Base-by-base conservation (phyloP, 1,140 invertebrate genomes). In the Lithobius niger region DNA sequence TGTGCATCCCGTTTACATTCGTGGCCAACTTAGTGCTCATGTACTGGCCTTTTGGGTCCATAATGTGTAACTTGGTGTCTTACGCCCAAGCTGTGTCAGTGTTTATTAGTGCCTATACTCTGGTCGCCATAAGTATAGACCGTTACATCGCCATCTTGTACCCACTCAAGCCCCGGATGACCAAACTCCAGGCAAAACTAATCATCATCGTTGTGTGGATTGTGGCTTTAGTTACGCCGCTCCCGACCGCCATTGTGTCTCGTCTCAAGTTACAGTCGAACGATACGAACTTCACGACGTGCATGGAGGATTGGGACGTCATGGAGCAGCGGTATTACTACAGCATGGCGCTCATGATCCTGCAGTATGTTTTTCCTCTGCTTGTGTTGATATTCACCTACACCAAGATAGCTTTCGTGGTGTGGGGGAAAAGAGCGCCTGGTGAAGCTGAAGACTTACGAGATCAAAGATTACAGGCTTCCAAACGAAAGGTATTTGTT, bases 401-500 rank as follows among this genome's bases (percentile, higher is more conserved):
- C 65, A 80, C 82, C 0, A 77, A 84, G 44, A 94, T 96, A 43
- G 87, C 82, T 0, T 72, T 86, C 13, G 83, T 85, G 6, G 86
- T 95, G 15, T 95, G 90, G 90, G 86, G 87, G 6, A 86, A 88
- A 63, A 76, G 79, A 42, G 81, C 83, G 1, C 88, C 87, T 0
- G 88, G 88, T 0, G 88, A 92, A 69, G 87, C 88, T 0, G 80
- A 91, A 66, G 82, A 84, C 60, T 76, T 76, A 16, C 69, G 89
- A 36, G 87, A 93, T 70, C 78, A 81, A 60, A 74, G 86, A 49
- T 83, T 93, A 74, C 86, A 86, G 1, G 78, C 80, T 56, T 89
- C 87, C 0, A 93, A 93, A 67, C 77, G 83, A 72, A 94, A 93
- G 83, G 89, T 93, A 76, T n/a, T n/a, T n/a, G n/a, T n/a, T n/a